Base-by-base conservation (phyloP, 2,888 invertebrate species). In the Drosophila prostipennis region DNA sequence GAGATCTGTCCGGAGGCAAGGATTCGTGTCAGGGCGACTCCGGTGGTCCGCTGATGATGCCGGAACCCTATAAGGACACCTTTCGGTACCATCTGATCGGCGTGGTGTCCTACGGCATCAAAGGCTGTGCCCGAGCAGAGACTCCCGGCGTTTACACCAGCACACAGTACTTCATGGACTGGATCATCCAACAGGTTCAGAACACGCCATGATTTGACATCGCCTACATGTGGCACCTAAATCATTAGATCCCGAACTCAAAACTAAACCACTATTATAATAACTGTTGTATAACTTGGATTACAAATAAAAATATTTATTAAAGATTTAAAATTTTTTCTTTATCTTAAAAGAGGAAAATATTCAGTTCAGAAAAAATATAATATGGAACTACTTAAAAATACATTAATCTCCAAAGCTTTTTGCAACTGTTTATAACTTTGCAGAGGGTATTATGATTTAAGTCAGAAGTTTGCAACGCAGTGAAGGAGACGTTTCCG, bases 31-130 rank as follows among this genome's bases (percentile, higher is more conserved):
- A 92, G 55, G 92, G 92, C 1, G 92, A 92, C 72, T 91, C 91
- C 1, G 92, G 92, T 40, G 92, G 92, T 2, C 92, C 92, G 2
- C 72, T 92, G n/a, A 91, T 92, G 91, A 74, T 81, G 5, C 84
- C 91, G 4, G 90, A 91, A 72, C 87, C 45, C 3, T 73, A 53
- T 34, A 19, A 54, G n/a, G 19, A 10, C 55, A 23, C 49, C 5
- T 34, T 55, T 1, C 78, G 82, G 6, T 91, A 81, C 89, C 93
- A 94, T 80, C 92, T 94, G 70, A 93, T 95, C 52, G 95, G 95
- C 2, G 92, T 95, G 1, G 95, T 95, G 1, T 94, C 95, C 0
- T 95, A 94, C 87, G 95, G 95, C 3, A 94, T 93, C 76, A 0
- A 7, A 7, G 93, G 93, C 43, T 95, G 95, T 89, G 95, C 94